Base-by-base conservation (phyloP, 2,888 invertebrate genomes). In the Cephus nigrinus region DNA sequence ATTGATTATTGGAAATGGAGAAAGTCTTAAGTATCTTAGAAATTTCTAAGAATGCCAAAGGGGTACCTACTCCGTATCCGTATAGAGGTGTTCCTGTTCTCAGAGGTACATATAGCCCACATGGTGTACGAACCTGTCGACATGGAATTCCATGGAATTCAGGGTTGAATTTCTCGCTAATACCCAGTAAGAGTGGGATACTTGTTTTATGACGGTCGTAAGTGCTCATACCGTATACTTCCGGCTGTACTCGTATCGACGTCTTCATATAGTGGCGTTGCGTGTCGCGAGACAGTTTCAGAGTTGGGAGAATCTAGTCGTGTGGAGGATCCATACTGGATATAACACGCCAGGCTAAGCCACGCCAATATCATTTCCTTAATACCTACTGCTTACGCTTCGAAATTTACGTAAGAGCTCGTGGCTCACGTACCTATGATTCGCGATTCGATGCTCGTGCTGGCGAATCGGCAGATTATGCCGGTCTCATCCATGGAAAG, bases 391-490 rank as follows among this genome's bases (percentile, higher is more conserved):
- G 75, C 73, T 78, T 75, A 76, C 79, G 71, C 79, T 74, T 80
- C 30, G 31, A 33, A 82, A 80, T 83, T 82, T 80, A 81, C 83
- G 82, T 82, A 81, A 83, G 78, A 79, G 73, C 80, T 80, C 73
- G 78, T 69, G 76, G 76, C 77, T 68, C 78, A 79, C 80, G 80
- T 71, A 71, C 31, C 31, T 33, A 11, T 33, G 55, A 55, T 32
- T 31, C 71, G 15, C 71, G 30, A 71, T 71, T 31, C 72, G 73
- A 76, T 75, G 78, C 76, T 80, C 77, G 77, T 72, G 79, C 69
- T 74, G 31, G 69, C 80, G 81, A 83, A 84, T 83, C 82, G 82
- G 83, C 82, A 84, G 82, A 84, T 84, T 84, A 84, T 82, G 80
- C 76, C 55, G 55, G 23, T 55, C 23, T 55, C 55, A 55, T 55